phyloP scores from a whole-genome alignment of 1,140 invertebrate species.

The Drosophila ohnishii region DNA sequence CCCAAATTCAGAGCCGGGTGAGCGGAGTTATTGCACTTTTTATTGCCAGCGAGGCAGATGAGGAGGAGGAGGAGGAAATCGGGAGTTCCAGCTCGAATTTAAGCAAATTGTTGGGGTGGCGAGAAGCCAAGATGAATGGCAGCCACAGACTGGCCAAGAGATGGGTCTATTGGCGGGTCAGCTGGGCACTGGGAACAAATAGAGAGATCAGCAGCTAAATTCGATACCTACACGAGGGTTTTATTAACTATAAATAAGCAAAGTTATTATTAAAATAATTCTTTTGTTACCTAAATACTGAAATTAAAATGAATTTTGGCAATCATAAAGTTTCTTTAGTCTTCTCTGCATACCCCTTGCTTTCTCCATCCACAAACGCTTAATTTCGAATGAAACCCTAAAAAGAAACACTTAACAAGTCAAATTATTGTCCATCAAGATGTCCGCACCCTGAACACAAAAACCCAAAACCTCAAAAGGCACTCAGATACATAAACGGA shows the following conservation, averaged over 20 bases:
- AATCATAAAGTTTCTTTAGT: not conserved
- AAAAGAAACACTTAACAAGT: constrained; percentile 35
- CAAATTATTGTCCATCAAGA: constrained; percentile 68
- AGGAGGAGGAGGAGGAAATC: constrained; percentile 40
- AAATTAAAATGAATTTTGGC: not conserved
- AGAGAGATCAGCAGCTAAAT: constrained; percentile 11
- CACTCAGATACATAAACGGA: constrained; percentile 18
- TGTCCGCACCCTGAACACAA: constrained; percentile 58
- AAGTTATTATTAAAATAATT: not conserved
- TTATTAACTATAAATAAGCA: not conserved
- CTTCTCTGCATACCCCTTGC: not conserved
- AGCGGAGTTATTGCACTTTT: constrained; percentile 59
- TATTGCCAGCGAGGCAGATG: constrained; percentile 28
- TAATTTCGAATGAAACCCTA: constrained; percentile 13
- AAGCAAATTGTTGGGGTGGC: constrained; percentile 48
- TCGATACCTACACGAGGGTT: not conserved
- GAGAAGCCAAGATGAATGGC: constrained; percentile 35
- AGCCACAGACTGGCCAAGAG: constrained; percentile 8
- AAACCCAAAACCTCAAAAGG: constrained; percentile 16
- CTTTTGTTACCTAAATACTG: not conserved
- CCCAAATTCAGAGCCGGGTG: constrained; percentile 35
- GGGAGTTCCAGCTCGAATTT: constrained; percentile 57
- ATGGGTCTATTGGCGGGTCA: constrained; percentile 21
- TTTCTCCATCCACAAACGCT: not conserved
- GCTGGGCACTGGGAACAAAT: constrained; percentile 4